Percentiles rank a stretch among this genome's conserved stretches.
Evolutionary conservation across 1,140 invertebrate genomes (phyloP).

Genomic region (Oncopodura yosiiana): DNA sequence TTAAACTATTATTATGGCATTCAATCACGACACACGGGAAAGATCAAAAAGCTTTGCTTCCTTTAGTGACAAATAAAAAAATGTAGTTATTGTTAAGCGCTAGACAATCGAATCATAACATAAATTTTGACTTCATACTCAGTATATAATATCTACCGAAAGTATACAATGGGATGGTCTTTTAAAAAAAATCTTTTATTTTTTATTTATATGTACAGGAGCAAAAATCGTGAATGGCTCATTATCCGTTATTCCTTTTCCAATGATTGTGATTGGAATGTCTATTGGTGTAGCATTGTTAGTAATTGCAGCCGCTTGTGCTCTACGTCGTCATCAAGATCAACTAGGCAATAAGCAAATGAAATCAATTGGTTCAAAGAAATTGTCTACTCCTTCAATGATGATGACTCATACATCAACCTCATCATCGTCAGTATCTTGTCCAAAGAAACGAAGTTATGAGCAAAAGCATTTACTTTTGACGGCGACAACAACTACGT

Average conservation of each 20-base stretch:
- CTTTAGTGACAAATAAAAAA: neutral
- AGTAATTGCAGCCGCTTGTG: slow-evolving; percentile 25
- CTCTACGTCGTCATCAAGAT: slow-evolving; percentile 23
- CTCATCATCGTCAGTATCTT: neutral
- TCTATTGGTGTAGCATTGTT: slow-evolving; percentile 22
- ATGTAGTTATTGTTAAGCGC: neutral
- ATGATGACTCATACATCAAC: slow-evolving; percentile 7
- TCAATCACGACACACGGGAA: neutral
- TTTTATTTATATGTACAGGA: slow-evolving; percentile 15
- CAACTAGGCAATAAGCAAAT: slow-evolving; percentile 13
- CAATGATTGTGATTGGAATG: slow-evolving; percentile 28
- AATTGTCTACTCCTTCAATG: slow-evolving; percentile 10
- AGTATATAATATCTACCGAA: neutral
- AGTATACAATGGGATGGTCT: neutral
- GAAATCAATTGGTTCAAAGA: slow-evolving; percentile 10
- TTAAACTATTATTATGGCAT: neutral
- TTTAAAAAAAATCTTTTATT: neutral
- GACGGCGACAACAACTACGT: slow-evolving; percentile 12
- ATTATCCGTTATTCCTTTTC: slow-evolving; percentile 22
- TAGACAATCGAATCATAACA: neutral
- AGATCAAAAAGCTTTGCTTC: neutral
- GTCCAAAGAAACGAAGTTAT: neutral
- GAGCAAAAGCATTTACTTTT: slow-evolving; percentile 26
- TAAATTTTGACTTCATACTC: neutral
- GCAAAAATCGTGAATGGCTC: slow-evolving; percentile 23